These are phyloP conservation scores for Lethenteron reissneri DNA, from an alignment of 2,113 vertebrate species.

Conservation along the genomic window DNA sequence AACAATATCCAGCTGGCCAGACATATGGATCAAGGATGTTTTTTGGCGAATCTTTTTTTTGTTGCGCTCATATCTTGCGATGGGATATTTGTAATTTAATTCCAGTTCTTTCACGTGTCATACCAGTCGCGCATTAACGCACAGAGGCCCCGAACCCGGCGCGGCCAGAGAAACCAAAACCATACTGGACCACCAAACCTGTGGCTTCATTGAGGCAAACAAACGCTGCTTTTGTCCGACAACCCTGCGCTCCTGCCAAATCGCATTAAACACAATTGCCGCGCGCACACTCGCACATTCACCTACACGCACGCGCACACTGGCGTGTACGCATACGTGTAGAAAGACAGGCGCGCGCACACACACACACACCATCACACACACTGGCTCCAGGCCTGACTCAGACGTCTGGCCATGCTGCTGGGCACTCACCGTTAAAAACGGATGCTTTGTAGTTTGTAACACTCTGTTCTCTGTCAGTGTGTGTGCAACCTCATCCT, in stretches of 20 bases:
- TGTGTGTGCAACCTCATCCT: slow-evolving; percentile 96
- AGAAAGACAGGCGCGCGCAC: not conserved
- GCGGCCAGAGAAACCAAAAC: too few relatives aligned
- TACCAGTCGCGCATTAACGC: too few relatives aligned
- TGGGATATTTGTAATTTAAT: too few relatives aligned
- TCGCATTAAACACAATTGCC: slow-evolving; percentile 4
- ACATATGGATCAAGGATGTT: too few relatives aligned
- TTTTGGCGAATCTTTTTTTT: too few relatives aligned
- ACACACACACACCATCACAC: not conserved
- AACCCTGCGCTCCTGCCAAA: not conserved
- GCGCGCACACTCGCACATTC: not conserved
- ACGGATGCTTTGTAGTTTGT: slow-evolving; percentile 87
- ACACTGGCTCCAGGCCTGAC: not conserved
- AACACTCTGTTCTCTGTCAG: slow-evolving; percentile 89
- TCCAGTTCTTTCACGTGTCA: too few relatives aligned
- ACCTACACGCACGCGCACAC: not conserved
- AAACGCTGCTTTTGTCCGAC: too few relatives aligned
- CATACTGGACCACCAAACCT: too few relatives aligned
- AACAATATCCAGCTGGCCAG: too few relatives aligned
- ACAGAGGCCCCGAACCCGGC: too few relatives aligned
- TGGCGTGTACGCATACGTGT: not conserved
- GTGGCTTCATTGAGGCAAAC: too few relatives aligned
- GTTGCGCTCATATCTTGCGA: too few relatives aligned
- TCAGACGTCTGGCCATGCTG: not conserved
- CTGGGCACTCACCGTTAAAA: slow-evolving; percentile 65